Conservation (phyloP, 2,113 vertebrate species). For the Lichenostomus cassidix region DNA sequence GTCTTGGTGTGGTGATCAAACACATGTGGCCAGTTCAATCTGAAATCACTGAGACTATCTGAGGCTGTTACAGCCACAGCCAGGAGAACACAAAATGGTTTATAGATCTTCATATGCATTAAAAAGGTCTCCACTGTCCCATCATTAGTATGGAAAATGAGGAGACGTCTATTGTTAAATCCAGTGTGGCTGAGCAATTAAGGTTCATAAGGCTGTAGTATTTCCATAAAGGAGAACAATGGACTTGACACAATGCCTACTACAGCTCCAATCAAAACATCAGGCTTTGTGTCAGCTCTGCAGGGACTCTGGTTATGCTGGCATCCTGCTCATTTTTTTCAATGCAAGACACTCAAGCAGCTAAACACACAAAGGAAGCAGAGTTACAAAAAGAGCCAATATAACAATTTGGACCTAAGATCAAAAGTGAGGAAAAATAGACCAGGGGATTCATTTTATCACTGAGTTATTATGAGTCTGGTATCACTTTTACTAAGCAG, state of each 20-base stretch:
- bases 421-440: background rate
- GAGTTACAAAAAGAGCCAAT: background rate
- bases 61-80: background rate
- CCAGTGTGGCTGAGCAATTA: background rate
- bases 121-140: background rate
- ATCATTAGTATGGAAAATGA: background rate
- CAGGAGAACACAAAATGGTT: background rate
- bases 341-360: background rate
- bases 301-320: background rate
- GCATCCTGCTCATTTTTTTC: background rate
- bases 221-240: background rate
- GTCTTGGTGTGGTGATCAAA: background rate
- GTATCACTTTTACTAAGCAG: background rate
- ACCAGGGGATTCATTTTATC: background rate
- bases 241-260: background rate
- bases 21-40: background rate
- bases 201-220: background rate
- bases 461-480: background rate
- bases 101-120: background rate
- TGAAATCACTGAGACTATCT: background rate
- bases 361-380: background rate
- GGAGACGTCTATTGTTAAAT: background rate
- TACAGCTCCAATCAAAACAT: background rate
- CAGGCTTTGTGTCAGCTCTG: background rate
- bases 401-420: background rate